Conservation (phyloP, 2,888 invertebrate species). For the Rhamnusium bicolor region DNA sequence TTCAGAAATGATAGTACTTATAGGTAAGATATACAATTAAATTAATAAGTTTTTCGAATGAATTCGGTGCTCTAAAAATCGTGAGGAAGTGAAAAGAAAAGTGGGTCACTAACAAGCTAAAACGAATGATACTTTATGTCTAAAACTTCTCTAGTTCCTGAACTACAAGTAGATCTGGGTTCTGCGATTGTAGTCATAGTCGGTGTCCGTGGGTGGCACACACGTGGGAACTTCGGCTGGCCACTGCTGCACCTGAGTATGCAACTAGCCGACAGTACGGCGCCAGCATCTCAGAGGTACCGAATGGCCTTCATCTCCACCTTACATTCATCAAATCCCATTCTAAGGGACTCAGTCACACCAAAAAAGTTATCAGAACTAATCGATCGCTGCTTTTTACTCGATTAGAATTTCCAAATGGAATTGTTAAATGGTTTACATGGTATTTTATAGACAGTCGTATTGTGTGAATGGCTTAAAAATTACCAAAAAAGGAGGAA, state of each 20-base stretch:
- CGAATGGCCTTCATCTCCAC: conserved; percentile 49
- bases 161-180: conserved; percentile 6
- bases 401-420: conserved; percentile 10
- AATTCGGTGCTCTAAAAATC: not conserved
- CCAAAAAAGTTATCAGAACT: conserved; percentile 31
- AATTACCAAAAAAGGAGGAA: conserved; percentile 10
- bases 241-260: conserved; percentile 80
- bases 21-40: too few species aligned
- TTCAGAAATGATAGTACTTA: too few species aligned
- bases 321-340: conserved; percentile 17
- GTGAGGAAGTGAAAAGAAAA: not conserved
- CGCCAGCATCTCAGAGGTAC: conserved; percentile 69
- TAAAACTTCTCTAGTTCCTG: not conserved
- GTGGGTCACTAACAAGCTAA: not conserved
- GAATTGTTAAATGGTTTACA: conserved; percentile 17
- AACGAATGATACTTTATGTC: not conserved
- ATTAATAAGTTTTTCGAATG: too few species aligned
- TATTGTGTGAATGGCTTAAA: not conserved
- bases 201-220: conserved; percentile 65
- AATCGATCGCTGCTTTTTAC: conserved; percentile 26
- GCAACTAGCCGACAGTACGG: conserved; percentile 77
- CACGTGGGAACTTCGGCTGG: conserved; percentile 69
- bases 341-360: conserved; percentile 17
- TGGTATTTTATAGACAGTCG: conserved; percentile 2
- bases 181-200: conserved; percentile 11